Conservation (phyloP, 2,797 vertebrate genomes). For the Periparus ater region DNA sequence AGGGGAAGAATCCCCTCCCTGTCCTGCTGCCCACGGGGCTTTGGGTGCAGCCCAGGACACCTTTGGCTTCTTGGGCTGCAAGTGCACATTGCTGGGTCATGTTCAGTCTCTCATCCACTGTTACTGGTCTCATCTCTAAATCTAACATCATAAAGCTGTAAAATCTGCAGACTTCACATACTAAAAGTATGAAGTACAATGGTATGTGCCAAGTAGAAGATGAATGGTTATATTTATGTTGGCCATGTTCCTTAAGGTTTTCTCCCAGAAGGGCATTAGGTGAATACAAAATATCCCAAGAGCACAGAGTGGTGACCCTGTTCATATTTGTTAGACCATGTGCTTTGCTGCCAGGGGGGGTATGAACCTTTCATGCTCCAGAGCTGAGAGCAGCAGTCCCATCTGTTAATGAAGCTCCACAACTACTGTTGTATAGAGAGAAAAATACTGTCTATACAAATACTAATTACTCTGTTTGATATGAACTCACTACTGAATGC, state of each 20-base stretch:
- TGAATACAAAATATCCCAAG: not conserved
- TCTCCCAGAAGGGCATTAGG: not conserved
- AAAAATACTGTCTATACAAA: not conserved
- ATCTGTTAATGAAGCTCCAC: not conserved
- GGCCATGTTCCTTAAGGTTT: not conserved
- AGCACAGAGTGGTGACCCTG: not conserved
- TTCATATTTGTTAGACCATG: not conserved
- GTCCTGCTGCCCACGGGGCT: not conserved
- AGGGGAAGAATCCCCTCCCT: not conserved
- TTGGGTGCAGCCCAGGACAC: not conserved
- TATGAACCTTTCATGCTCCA: not conserved
- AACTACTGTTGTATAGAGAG: not conserved
- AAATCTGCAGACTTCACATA: not conserved
- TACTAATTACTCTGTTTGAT: not conserved
- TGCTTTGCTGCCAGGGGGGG: not conserved
- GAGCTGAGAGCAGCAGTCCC: not conserved
- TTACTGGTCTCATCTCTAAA: not conserved
- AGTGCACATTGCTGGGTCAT: not conserved
- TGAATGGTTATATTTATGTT: not conserved
- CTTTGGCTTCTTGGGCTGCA: not conserved
- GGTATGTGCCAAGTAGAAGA: not conserved
- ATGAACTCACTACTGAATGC: not conserved
- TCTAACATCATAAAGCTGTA: not conserved
- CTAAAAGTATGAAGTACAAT: not conserved
- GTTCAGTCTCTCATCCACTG: not conserved